phyloP scores from a whole-genome alignment of 2,797 vertebrate genomes.

The Aulostomus chinensis region DNA sequence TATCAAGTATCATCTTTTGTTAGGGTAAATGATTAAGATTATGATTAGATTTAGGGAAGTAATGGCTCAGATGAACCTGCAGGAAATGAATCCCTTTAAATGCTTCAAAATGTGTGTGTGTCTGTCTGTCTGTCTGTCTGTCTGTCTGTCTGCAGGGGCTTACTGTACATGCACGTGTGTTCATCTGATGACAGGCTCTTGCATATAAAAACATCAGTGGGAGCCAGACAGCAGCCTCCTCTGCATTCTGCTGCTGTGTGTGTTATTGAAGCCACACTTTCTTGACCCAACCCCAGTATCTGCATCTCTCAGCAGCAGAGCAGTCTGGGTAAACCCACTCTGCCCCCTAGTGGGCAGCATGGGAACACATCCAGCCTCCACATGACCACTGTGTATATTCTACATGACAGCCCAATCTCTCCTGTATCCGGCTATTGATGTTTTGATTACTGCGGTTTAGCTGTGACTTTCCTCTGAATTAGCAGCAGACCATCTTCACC shows the following conservation, averaged over 20 bases:
- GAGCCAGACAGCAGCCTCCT: slow-evolving; percentile 16
- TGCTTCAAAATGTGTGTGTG: no score
- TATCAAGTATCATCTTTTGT: no score
- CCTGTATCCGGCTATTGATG: slow-evolving; percentile 45
- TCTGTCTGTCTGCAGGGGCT: no score
- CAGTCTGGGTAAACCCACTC: slow-evolving; percentile 25
- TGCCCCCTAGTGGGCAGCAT: slow-evolving; percentile 68
- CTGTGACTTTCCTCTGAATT: slow-evolving; percentile 33
- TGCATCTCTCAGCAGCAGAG: slow-evolving; percentile 36
- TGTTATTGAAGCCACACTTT: slow-evolving; percentile 32
- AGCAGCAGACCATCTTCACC: slow-evolving; percentile 10
- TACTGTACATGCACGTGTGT: no score
- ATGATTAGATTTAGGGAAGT: no score
- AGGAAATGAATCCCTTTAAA: no score
- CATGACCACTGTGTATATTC: slow-evolving; percentile 18
- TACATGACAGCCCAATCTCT: slow-evolving; percentile 47
- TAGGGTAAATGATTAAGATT: no score
- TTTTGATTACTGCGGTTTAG: slow-evolving; percentile 42
- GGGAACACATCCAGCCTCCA: slow-evolving; percentile 29
- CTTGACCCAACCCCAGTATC: slow-evolving; percentile 47
- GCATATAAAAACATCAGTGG: no score
- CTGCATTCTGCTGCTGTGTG: slow-evolving; percentile 40
- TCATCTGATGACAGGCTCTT: no score
- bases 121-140: no score
- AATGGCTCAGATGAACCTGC: no score